These are phyloP conservation scores for Ammodytes dubius DNA, from an alignment of 2,113 vertebrate genomes.

Conservation along the genomic window DNA sequence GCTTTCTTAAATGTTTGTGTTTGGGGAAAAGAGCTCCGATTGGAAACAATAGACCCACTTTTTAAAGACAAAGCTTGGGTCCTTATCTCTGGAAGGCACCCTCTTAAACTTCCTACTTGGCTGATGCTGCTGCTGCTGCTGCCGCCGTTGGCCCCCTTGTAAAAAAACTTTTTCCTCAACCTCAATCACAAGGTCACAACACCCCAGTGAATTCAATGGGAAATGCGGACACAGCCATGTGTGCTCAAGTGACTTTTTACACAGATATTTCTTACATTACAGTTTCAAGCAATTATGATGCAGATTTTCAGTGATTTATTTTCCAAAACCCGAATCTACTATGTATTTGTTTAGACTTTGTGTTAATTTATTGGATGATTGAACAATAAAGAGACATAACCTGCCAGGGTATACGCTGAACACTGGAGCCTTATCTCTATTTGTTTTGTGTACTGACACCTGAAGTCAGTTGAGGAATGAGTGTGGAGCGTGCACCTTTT, in stretches of 20 bases:
- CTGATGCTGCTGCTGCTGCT: constrained; percentile 24
- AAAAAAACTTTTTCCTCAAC: constrained; percentile 58
- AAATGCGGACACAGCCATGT: neutral
- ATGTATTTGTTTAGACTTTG: neutral
- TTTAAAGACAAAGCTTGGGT: constrained; percentile 72
- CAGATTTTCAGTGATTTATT: neutral
- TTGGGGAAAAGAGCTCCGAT: constrained; percentile 55
- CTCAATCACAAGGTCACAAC: constrained; percentile 59
- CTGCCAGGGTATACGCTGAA: neutral
- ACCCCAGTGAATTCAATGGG: constrained; percentile 2
- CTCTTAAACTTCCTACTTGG: constrained; percentile 77
- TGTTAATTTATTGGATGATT: neutral
- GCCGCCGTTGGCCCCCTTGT: constrained; percentile 4
- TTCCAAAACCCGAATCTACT: neutral
- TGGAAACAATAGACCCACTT: constrained; percentile 75
- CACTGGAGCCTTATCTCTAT: neutral
- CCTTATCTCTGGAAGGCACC: constrained; percentile 82
- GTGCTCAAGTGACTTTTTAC: neutral
- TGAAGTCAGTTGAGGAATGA: neutral
- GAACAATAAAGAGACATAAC: neutral
- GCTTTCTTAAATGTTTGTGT: constrained; percentile 60
- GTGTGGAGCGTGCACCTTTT: neutral
- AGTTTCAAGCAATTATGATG: neutral
- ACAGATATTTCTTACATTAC: neutral
- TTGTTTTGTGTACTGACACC: neutral